These are phyloP conservation scores for Celastrina argiolus DNA, from an alignment of 2,888 invertebrate species.

Conservation along the genomic window DNA sequence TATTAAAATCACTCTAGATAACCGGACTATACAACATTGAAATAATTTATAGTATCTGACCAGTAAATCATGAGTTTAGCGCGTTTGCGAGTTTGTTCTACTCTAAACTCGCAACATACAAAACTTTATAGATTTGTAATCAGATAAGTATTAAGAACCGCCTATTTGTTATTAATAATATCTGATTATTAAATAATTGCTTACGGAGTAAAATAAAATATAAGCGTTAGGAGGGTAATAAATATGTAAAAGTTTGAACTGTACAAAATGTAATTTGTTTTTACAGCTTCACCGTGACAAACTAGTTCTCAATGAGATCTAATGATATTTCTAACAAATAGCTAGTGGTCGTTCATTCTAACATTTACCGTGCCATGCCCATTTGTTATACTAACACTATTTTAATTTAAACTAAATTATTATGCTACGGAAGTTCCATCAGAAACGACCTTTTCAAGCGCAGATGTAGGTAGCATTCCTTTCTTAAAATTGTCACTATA, in stretches of 20 bases:
- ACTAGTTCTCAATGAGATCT: neutral
- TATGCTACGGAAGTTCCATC: neutral
- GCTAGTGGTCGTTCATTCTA: neutral
- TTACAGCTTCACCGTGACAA: neutral
- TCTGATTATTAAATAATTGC: neutral
- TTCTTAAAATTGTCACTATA: slow-evolving; percentile 15
- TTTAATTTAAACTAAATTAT: neutral
- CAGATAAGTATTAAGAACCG: neutral
- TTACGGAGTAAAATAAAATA: neutral
- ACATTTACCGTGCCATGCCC: neutral
- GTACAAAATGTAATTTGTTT: neutral
- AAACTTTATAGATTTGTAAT: too few species aligned
- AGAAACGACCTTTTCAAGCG: neutral
- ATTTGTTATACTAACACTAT: neutral
- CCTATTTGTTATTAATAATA: neutral
- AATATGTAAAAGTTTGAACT: neutral
- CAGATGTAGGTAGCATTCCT: slow-evolving; percentile 20
- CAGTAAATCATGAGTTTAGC: too few species aligned
- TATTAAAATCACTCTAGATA: too few species aligned
- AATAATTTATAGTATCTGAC: too few species aligned
- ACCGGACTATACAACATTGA: too few species aligned
- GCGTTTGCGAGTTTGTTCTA: too few species aligned
- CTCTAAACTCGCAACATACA: too few species aligned
- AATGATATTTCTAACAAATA: neutral
- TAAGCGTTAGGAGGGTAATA: neutral